Evolutionary conservation across 2,888 invertebrate genomes (phyloP).

Genomic region (Eulithis testata): DNA sequence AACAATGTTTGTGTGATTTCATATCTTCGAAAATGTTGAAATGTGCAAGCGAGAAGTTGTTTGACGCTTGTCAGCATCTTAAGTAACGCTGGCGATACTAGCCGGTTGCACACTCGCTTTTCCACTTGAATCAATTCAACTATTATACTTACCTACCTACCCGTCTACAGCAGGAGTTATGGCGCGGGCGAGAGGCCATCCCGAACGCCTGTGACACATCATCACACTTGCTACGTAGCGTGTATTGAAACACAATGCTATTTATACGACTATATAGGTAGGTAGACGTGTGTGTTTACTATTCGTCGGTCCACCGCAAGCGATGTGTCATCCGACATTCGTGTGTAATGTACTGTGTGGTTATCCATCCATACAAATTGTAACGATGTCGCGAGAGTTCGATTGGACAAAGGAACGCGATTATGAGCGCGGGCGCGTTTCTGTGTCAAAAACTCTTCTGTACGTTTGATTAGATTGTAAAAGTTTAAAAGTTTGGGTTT

Average conservation of each 20-base stretch:
- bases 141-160: constrained; percentile 60
- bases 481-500: too few species aligned
- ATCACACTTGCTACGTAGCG: constrained; percentile 71
- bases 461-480: constrained; percentile 35
- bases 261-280: constrained; percentile 68
- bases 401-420: constrained; percentile 38
- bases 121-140: constrained; percentile 60
- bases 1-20: too few species aligned
- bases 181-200: constrained; percentile 50
- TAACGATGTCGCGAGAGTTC: constrained; percentile 53
- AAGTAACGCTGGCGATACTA: constrained; percentile 49
- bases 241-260: constrained; percentile 75
- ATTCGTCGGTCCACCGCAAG: constrained; percentile 72
- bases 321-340: constrained; percentile 79
- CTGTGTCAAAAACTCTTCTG: constrained; percentile 38
- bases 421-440: constrained; percentile 13
- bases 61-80: too few species aligned
- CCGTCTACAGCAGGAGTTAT: constrained; percentile 61
- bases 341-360: constrained; percentile 54
- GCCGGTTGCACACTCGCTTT: constrained; percentile 61
- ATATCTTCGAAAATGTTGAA: too few species aligned
- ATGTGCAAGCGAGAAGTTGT: too few species aligned
- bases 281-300: constrained; percentile 73
- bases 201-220: constrained; percentile 68
- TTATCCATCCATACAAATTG: constrained; percentile 72